Conservation (phyloP, 2,888 invertebrate species). For the Argyresthia goedartella region DNA sequence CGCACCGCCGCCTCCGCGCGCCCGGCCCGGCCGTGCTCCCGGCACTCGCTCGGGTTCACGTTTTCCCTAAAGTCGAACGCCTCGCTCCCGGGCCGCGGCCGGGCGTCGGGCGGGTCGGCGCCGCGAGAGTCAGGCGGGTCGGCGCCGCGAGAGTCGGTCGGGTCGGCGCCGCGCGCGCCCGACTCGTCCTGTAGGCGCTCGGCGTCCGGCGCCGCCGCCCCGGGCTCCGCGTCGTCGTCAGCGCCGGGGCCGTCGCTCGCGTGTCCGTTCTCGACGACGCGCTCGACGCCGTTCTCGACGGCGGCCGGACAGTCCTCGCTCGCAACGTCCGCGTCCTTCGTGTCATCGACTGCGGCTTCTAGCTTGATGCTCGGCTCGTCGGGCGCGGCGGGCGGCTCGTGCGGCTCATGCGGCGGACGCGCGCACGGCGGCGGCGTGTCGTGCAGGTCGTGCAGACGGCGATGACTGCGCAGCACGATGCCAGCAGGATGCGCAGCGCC, state of each 20-base stretch:
- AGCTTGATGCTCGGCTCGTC: too few species aligned
- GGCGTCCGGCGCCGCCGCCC: too few species aligned
- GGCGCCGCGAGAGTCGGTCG: not conserved
- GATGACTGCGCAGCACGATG: constrained; percentile 75
- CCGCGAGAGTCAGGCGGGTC: not conserved
- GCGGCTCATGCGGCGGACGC: too few species aligned
- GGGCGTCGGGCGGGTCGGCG: constrained; percentile 32
- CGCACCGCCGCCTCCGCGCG: constrained; percentile 47
- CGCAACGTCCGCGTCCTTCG: not conserved
- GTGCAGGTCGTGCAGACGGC: too few species aligned
- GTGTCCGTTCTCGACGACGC: not conserved
- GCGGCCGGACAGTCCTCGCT: constrained; percentile 31
- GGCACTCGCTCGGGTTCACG: constrained; percentile 60
- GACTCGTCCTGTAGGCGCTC: not conserved
- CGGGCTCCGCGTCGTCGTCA: not conserved
- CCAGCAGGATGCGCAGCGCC: constrained; percentile 37
- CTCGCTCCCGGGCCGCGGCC: too few species aligned
- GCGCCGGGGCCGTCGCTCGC: not conserved
- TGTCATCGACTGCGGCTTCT: constrained; percentile 21
- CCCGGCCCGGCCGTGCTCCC: constrained; percentile 44
- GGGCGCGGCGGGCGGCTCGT: too few species aligned
- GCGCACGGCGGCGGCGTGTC: too few species aligned
- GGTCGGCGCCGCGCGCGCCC: not conserved
- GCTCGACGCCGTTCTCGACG: constrained; percentile 16
- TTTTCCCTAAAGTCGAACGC: constrained; percentile 64